Base-by-base conservation (phyloP, 1,140 invertebrate genomes). In the Venustaconcha ellipsiformis region DNA sequence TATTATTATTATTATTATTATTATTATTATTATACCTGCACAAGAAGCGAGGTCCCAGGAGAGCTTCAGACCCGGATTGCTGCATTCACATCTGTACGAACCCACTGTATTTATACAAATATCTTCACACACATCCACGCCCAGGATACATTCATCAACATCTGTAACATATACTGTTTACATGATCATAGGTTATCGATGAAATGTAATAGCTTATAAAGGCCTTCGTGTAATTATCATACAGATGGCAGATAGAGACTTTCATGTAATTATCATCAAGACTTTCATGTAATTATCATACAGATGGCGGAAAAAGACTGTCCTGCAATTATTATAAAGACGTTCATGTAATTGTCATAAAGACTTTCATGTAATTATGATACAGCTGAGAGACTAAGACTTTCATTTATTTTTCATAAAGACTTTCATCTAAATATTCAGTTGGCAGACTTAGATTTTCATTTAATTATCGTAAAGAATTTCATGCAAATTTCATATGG, bases 31-130 rank as follows among this genome's bases (percentile, higher is more conserved):
- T 58, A 17, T 62, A 83, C 82, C 80, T 63, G 70, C 72, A 72
- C 82, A 83, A 14, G 82, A 83, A 6, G 57, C 60, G 17, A 55
- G 48, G 58, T 83, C 78, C 74, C 76, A 81, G 18, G 78, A 80
- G 14, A 83, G 72, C 55, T 80, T 80, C 18, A 78, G 60, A n/a
- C 80, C 82, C 56, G n/a, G 18, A 15, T 60, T n/a, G 55, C 20
- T 63, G 73, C 82, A 83, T 3, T 64, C 62, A 75, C 82, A 83
- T 14, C 30, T 13, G 56, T 73, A 83, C 1, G 76, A 78, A 5
- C 82, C 82, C 26, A 69, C 68, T 13, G 72, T 78, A 59, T 83
- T 83, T 11, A 75, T 66, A 62, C 82, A 83, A 15, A 15, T 59
- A 37, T 80, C 78, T 48, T 80, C 78, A 76, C 82, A 83, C 3